These are phyloP conservation scores for Hirtodrosophila confusa DNA, from an alignment of 2,888 invertebrate species.

Conservation along the genomic window DNA sequence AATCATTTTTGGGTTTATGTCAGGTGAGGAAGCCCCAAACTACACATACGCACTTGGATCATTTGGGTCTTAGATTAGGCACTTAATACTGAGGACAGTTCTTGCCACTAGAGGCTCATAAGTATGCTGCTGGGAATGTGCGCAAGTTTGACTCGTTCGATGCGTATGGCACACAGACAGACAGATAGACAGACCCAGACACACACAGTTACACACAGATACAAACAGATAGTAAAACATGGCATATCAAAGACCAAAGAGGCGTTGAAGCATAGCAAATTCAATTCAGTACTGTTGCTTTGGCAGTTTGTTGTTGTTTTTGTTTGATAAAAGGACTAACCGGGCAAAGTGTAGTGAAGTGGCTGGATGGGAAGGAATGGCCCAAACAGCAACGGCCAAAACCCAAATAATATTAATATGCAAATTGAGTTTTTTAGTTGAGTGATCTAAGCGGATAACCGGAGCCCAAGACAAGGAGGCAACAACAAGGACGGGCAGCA, in stretches of 20 bases:
- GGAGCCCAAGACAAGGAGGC: conserved; percentile 37
- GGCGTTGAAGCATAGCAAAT: conserved; percentile 78
- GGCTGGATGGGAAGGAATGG: conserved; percentile 22
- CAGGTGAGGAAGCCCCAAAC: conserved; percentile 36
- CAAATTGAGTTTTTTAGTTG: conserved; percentile 84
- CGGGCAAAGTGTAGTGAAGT: conserved; percentile 29
- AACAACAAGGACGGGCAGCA: neutral
- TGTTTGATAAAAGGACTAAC: conserved; percentile 64
- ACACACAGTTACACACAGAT: neutral
- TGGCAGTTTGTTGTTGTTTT: conserved; percentile 41
- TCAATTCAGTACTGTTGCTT: conserved; percentile 78
- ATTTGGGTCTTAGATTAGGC: conserved; percentile 16
- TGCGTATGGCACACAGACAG: conserved; percentile 2
- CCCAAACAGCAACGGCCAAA: conserved; percentile 35
- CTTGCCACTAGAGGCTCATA: conserved; percentile 26
- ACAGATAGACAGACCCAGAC: neutral
- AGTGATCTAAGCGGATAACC: conserved; percentile 82
- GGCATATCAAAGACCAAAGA: conserved; percentile 70
- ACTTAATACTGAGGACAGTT: conserved; percentile 37
- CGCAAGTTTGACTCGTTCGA: conserved; percentile 10
- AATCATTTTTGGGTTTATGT: conserved; percentile 54
- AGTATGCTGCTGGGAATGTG: conserved; percentile 25
- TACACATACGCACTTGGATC: conserved; percentile 21
- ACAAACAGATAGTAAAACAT: neutral
- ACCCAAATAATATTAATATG: conserved; percentile 82